A percentile compares a stretch with the other conserved stretches of the same genome.
Evolutionary conservation across 2,888 invertebrate genomes (phyloP).

Genomic region (Noctua janthe): DNA sequence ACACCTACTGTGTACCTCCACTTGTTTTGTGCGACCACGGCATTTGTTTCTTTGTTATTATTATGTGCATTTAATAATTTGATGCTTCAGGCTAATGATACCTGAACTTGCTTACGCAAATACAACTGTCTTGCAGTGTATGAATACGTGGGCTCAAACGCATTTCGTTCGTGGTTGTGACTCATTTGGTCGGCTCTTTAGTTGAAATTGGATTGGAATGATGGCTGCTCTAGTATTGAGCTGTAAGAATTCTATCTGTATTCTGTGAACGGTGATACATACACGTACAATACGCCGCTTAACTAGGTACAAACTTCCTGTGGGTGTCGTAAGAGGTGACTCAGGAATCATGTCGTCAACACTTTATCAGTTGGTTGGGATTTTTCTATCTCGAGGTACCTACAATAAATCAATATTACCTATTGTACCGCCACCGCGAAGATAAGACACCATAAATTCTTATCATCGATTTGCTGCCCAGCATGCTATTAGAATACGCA

Average conservation of each 20-base stretch:
- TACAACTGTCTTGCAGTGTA: slow-evolving; percentile 21
- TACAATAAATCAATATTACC: neutral
- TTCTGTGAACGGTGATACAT: slow-evolving; percentile 45
- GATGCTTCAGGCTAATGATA: slow-evolving; percentile 43
- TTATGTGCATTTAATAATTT: slow-evolving; percentile 55
- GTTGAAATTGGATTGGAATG: slow-evolving; percentile 30
- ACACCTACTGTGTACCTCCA: slow-evolving; percentile 76
- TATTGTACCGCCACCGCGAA: neutral
- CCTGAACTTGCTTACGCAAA: slow-evolving; percentile 54
- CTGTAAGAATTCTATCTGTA: slow-evolving; percentile 30
- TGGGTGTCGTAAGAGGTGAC: slow-evolving; percentile 51
- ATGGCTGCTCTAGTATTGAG: slow-evolving; percentile 42
- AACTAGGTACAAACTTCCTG: slow-evolving; percentile 53
- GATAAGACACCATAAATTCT: neutral
- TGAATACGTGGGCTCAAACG: slow-evolving; percentile 30
- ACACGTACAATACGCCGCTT: slow-evolving; percentile 15
- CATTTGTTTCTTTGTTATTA: slow-evolving; percentile 66
- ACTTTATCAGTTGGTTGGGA: slow-evolving; percentile 39
- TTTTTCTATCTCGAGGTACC: slow-evolving; percentile 11
- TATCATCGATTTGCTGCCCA: neutral
- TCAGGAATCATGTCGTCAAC: slow-evolving; percentile 43
- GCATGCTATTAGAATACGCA: neutral
- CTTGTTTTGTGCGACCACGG: slow-evolving; percentile 70
- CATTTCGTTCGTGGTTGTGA: slow-evolving; percentile 44
- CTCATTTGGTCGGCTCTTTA: slow-evolving; percentile 33